These are phyloP conservation scores for Diadromus collaris DNA, from an alignment of 2,888 invertebrate species.

Conservation along the genomic window DNA sequence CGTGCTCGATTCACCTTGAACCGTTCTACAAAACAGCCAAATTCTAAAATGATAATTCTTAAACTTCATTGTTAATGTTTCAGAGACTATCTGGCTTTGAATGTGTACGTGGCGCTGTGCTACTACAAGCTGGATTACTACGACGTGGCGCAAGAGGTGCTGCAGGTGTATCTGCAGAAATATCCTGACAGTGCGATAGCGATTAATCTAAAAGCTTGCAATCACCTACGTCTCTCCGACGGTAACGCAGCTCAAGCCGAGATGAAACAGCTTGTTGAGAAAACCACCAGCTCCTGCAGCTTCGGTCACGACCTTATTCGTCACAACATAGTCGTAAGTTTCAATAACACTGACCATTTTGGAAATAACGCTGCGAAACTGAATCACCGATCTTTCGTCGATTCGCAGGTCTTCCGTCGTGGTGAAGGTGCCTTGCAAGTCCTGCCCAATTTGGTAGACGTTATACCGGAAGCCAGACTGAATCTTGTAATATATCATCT, in stretches of 20 bases:
- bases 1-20: neutral
- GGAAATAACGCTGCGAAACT: neutral
- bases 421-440: slow-evolving; percentile 97
- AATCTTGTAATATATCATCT: slow-evolving; percentile 98
- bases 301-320: slow-evolving; percentile 96
- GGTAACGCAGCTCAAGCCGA: slow-evolving; percentile 97
- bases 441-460: slow-evolving; percentile 94
- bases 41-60: neutral
- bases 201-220: slow-evolving; percentile 94
- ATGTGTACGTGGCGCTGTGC: slow-evolving; percentile 98
- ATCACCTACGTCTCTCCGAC: slow-evolving; percentile 93
- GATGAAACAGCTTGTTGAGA: slow-evolving; percentile 88
- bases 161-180: slow-evolving; percentile 95
- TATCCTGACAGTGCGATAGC: slow-evolving; percentile 97
- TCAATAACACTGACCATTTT: slow-evolving; percentile 1
- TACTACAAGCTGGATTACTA: slow-evolving; percentile 99
- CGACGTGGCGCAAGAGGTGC: slow-evolving; percentile 98
- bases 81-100: slow-evolving; percentile 95
- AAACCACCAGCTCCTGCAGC: slow-evolving; percentile 84
- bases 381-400: neutral
- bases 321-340: slow-evolving; percentile 93
- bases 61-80: slow-evolving; percentile 74
- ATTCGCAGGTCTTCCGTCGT: slow-evolving; percentile 87
- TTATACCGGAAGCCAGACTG: slow-evolving; percentile 97
- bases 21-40: neutral